Evolutionary conservation across 2,888 invertebrate species (phyloP), one percentile per base, ranked within the genome.

Genomic region (Callosobruchus maculatus): DNA sequence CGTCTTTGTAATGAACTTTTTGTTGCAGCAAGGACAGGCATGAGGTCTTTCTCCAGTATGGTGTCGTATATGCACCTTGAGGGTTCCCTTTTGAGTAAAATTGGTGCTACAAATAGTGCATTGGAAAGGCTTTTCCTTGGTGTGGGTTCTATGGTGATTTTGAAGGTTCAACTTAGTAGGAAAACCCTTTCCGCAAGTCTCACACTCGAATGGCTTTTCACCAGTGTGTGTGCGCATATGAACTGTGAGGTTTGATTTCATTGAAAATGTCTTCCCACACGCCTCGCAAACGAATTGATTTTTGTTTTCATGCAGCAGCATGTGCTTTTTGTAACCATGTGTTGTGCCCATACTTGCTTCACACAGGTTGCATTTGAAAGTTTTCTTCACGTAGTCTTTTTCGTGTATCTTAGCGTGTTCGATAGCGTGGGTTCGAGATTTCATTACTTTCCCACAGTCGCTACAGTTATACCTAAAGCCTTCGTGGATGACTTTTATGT

Each of bases 131-230:
- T 73, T 89, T 26, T 89, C 89, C 0, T 89, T 89, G n/a, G 88
- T 89, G 75, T 90, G 90, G 70, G 88, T 88, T 0, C 88, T 81
- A 22, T 74, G 78, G 75, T 85, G 85, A n/a, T 78, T 78, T 70
- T 78, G 83, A 31, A 84, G 76, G 22, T 81, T 75, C 4, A 80
- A 78, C 70, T 80, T 82, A 0, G 83, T 82, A 13, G 81, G 80
- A 74, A 83, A 85, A 20, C 78, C 80, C 49, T 81, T 84, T 4
- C 73, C 72, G 75, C 85, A 85, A 2, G 82, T 73, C 21, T 77
- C 75, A 77, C 91, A 92, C 72, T 88, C 88, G 78, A 88, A 89
- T 30, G 88, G 90, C 76, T 88, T 89, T 31, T 89, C 89, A n/a
- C 88, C 84, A 3, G 84, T 83, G 73, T 85, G 85, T 68, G 80